Base-by-base conservation (phyloP, 2,797 vertebrate genomes). In the Tinamus major region DNA sequence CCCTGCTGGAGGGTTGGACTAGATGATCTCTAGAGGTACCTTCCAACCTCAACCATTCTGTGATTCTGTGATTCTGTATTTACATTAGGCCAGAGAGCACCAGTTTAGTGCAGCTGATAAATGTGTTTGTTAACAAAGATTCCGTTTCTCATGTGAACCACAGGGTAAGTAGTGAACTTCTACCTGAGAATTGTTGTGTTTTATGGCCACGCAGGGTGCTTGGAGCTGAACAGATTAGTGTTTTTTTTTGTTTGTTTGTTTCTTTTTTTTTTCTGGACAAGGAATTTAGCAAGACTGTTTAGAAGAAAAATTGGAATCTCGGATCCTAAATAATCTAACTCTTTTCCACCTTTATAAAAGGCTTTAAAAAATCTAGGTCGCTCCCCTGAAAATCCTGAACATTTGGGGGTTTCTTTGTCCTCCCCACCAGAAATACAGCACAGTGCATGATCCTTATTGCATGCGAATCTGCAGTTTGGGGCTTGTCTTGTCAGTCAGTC, bases 401-500 rank as follows among this genome's bases (percentile, higher is more conserved):
- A 72, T 58, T 83, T 78, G 41, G n/a, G 19, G 26, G 17, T 82
- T 75, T 53, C 35, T 61, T 75, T 59, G 26, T 80, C 18, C 5
- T 49, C 13, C 13, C 10, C 35, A 19, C 18, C 37, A 39, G 44
- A 95, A 93, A 93, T 90, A 79, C 48, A 92, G 81, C 68, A 51
- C 70, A 92, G 81, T 48, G 29, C 35, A 62, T 37, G 61, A 31
- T 89, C 42, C n/a, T 49, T 68, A 21, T 83, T 37, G 68, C 29
- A 35, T 35, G 6, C 59, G 65, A 58, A 42, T 61, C 0, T 0
- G 19, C 56, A 69, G 39, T 17, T 76, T 0, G 3, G 20, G 56
- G 23, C 8, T 90, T 80, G 10, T 91, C 64, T 61, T 94, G 79
- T 13, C 68, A 87, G 37, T 69, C 84, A 11, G 69, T 96, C 95